These are phyloP conservation scores for Enteromius fasciolatus DNA, from an alignment of 2,797 vertebrate genomes.

Conservation along the genomic window DNA sequence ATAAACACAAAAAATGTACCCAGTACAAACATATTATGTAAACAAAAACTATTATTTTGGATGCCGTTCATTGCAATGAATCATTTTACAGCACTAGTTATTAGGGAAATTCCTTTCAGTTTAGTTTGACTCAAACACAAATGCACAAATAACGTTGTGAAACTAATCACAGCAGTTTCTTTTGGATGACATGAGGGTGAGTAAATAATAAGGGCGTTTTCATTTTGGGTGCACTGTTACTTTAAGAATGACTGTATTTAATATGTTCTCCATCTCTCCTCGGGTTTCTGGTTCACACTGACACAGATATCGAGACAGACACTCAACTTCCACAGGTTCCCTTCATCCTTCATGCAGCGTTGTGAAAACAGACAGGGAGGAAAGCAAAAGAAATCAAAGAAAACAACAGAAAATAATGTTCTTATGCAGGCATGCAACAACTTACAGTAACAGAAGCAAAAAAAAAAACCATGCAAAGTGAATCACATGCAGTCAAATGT, in stretches of 20 bases:
- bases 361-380: constrained; percentile 44
- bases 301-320: constrained; percentile 49
- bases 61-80: too few species aligned
- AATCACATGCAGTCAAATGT: constrained; percentile 27
- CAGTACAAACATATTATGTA: too few species aligned
- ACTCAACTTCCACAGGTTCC: constrained; percentile 52
- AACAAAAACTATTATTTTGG: too few species aligned
- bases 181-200: background rate
- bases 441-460: constrained; percentile 11
- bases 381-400: constrained; percentile 43
- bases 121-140: background rate
- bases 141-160: background rate
- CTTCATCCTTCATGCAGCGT: constrained; percentile 63
- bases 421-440: constrained; percentile 62
- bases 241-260: constrained; percentile 18
- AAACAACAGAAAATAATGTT: constrained; percentile 39
- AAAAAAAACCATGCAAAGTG: constrained; percentile 43
- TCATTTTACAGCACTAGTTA: too few species aligned
- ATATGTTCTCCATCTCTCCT: constrained; percentile 23
- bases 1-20: too few species aligned
- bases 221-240: background rate
- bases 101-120: background rate
- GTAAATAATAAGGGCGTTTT: background rate
- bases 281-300: constrained; percentile 49
- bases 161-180: background rate